phyloP scores from a whole-genome alignment of 2,113 vertebrate genomes.

The Xiphophorus couchianus region DNA sequence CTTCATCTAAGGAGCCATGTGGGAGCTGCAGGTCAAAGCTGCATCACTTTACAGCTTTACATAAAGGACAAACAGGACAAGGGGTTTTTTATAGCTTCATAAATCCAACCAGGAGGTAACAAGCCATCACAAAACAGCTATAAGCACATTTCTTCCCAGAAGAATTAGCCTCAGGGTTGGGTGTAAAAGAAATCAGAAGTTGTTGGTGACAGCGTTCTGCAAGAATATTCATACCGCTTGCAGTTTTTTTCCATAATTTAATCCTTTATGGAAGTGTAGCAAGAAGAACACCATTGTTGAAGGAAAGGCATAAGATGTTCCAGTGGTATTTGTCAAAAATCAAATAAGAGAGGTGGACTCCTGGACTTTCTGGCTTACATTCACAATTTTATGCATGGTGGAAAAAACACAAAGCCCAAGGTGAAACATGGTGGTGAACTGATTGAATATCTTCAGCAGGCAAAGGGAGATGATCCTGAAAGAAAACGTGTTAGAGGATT shows the following conservation, averaged over 20 bases:
- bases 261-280: not conserved
- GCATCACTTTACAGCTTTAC: slow-evolving; percentile 5
- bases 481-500: too few relatives aligned
- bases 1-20: not conserved
- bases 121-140: not conserved
- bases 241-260: not conserved
- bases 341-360: too few relatives aligned
- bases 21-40: slow-evolving; percentile 30
- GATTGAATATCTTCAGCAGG: too few relatives aligned
- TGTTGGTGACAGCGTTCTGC: not conserved
- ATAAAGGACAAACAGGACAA: slow-evolving; percentile 14
- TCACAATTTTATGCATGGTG: too few relatives aligned
- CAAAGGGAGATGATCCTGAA: too few relatives aligned
- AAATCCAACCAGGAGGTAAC: not conserved
- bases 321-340: too few relatives aligned
- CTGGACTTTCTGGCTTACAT: too few relatives aligned
- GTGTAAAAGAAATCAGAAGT: not conserved
- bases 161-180: not conserved
- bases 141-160: not conserved
- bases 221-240: not conserved
- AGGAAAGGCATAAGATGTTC: too few relatives aligned
- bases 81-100: not conserved
- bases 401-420: too few relatives aligned
- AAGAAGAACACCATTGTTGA: too few relatives aligned
- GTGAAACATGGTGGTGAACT: too few relatives aligned